Evolutionary conservation across 2,888 invertebrate species (phyloP).

Genomic region (Hipparchia semele): DNA sequence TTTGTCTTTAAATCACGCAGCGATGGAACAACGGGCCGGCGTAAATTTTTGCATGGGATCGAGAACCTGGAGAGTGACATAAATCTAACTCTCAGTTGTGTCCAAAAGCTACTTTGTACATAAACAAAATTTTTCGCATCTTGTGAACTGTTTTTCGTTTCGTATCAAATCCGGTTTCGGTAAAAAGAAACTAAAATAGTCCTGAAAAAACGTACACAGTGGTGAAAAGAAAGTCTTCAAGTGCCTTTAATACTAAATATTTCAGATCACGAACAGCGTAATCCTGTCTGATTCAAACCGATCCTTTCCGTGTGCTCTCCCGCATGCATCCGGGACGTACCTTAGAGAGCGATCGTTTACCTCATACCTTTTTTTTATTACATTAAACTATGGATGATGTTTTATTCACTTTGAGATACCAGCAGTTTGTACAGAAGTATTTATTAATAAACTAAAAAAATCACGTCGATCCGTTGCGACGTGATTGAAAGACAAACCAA

Average conservation of each 20-base stretch:
- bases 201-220: background rate
- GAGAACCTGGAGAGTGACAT: too few species aligned
- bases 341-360: conserved; percentile 45
- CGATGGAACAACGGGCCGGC: too few species aligned
- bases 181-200: background rate
- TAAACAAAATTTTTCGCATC: too few species aligned
- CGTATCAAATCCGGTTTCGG: background rate
- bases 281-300: conserved; percentile 24
- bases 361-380: conserved; percentile 16
- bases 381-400: conserved; percentile 4
- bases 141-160: background rate
- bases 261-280: conserved; percentile 18
- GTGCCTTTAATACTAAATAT: conserved; percentile 18
- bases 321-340: conserved; percentile 67
- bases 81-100: too few species aligned
- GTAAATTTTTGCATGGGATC: too few species aligned
- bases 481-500: too few species aligned
- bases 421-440: background rate
- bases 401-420: background rate
- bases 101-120: too few species aligned
- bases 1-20: background rate
- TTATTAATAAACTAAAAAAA: too few species aligned
- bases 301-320: conserved; percentile 42
- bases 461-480: too few species aligned
- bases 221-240: conserved; percentile 6